A percentile compares a stretch with the other conserved stretches of the same genome.
phyloP scores from a whole-genome alignment of 2,888 invertebrate species.

The Cynaeus angustus region DNA sequence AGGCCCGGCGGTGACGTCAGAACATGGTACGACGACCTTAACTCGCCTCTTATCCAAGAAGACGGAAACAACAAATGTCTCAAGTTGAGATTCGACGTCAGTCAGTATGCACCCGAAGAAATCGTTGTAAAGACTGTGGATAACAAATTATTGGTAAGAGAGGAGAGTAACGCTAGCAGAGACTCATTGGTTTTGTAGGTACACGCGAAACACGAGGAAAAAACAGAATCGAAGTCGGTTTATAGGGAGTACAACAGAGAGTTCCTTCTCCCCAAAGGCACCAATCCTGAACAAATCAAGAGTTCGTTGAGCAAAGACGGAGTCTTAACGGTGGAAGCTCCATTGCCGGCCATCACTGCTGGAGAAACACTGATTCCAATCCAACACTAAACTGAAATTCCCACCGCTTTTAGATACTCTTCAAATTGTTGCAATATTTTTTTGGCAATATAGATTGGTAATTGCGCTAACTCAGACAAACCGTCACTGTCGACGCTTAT shows the following conservation, averaged over 20 bases:
- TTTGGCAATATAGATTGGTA: slow-evolving; percentile 29
- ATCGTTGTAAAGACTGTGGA: slow-evolving; percentile 99
- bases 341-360: slow-evolving; percentile 89
- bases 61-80: slow-evolving; percentile 95
- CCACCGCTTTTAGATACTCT: slow-evolving; percentile 33
- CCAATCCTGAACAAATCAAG: slow-evolving; percentile 96
- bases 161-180: too few species aligned
- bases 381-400: slow-evolving; percentile 73
- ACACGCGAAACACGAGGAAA: slow-evolving; percentile 98
- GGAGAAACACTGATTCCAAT: slow-evolving; percentile 90
- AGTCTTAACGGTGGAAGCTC: slow-evolving; percentile 96
- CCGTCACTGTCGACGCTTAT: slow-evolving; percentile 39
- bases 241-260: slow-evolving; percentile 99
- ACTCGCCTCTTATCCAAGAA: slow-evolving; percentile 95
- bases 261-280: slow-evolving; percentile 96
- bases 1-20: slow-evolving; percentile 72
- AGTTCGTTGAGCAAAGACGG: slow-evolving; percentile 97
- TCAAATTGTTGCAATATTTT: slow-evolving; percentile 16
- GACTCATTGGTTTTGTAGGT: slow-evolving; percentile 80
- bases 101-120: slow-evolving; percentile 97
- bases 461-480: slow-evolving; percentile 51
- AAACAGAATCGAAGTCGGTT: slow-evolving; percentile 95
- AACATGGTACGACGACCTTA: slow-evolving; percentile 89
- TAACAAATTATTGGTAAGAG: slow-evolving; percentile 93
- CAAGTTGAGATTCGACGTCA: slow-evolving; percentile 96